A percentile compares a stretch with the other conserved stretches of the same genome.
phyloP scores from a whole-genome alignment of 2,888 invertebrate species.

The Arrhopalites spinosus region DNA sequence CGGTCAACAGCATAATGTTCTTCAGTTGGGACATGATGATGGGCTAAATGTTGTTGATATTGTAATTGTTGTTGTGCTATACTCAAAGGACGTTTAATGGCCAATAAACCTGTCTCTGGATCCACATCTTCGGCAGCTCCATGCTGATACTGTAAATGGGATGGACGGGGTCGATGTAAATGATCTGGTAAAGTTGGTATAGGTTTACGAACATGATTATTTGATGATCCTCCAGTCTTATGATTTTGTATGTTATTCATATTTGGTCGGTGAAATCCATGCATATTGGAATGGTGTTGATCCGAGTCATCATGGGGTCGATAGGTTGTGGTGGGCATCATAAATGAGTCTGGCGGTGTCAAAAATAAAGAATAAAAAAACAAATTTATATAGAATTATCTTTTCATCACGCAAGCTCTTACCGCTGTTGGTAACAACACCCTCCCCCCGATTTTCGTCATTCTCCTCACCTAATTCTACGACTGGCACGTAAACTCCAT shows the following conservation, averaged over 20 bases:
- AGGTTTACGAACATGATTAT: conserved; percentile 12
- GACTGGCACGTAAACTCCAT: conserved; percentile 55
- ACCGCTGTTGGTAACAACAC: too few relatives aligned
- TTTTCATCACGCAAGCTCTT: too few relatives aligned
- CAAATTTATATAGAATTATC: too few relatives aligned
- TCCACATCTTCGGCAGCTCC: conserved; percentile 55
- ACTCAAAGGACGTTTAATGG: conserved; percentile 44
- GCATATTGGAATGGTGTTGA: not conserved
- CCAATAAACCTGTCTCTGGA: conserved; percentile 49
- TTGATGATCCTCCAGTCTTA: not conserved
- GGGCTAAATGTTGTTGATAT: not conserved
- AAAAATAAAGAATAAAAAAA: too few relatives aligned
- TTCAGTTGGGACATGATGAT: not conserved
- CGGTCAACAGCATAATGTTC: conserved; percentile 47
- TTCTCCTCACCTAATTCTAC: conserved; percentile 1
- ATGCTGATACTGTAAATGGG: conserved; percentile 55
- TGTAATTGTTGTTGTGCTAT: conserved; percentile 3
- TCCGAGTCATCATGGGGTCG: not conserved
- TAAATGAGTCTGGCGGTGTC: not conserved
- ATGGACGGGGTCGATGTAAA: conserved; percentile 54
- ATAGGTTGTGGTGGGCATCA: conserved; percentile 7
- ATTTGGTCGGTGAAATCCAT: not conserved
- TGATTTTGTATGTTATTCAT: conserved; percentile 3
- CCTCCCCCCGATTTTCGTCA: too few relatives aligned
- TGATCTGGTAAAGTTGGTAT: conserved; percentile 49